Evolutionary conservation across 2,888 invertebrate genomes (phyloP).

Genomic region (Ethmia dodecea): DNA sequence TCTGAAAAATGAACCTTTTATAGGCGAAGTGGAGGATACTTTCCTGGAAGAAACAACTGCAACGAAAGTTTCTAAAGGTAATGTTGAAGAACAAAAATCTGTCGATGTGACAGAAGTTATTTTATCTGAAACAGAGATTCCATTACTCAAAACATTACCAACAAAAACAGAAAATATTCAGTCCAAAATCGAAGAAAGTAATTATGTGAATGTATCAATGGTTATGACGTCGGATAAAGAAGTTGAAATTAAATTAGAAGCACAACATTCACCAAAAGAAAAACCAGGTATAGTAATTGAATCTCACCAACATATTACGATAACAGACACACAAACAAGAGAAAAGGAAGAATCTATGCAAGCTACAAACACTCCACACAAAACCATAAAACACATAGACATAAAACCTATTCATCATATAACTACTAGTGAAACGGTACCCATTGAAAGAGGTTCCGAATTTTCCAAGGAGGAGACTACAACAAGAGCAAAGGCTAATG

Average conservation of each 20-base stretch:
- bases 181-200: slow-evolving; percentile 50
- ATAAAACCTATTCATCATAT: slow-evolving; percentile 41
- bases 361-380: slow-evolving; percentile 20
- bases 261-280: slow-evolving; percentile 25
- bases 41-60: slow-evolving; percentile 22
- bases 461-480: slow-evolving; percentile 22
- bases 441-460: slow-evolving; percentile 38
- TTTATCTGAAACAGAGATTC: slow-evolving; percentile 38
- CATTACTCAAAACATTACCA: slow-evolving; percentile 21
- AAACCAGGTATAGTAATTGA: slow-evolving; percentile 29
- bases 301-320: slow-evolving; percentile 42
- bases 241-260: slow-evolving; percentile 24
- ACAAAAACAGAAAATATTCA: slow-evolving; percentile 33
- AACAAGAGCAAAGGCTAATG: slow-evolving; percentile 27
- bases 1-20: slow-evolving; percentile 38
- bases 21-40: slow-evolving; percentile 35
- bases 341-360: slow-evolving; percentile 44
- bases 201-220: slow-evolving; percentile 59
- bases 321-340: slow-evolving; percentile 36
- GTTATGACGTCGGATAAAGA: slow-evolving; percentile 61
- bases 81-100: slow-evolving; percentile 42
- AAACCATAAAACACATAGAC: slow-evolving; percentile 33
- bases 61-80: slow-evolving; percentile 24
- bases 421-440: slow-evolving; percentile 45
- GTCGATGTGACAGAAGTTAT: slow-evolving; percentile 46